Evolutionary conservation across 2,888 invertebrate species (phyloP).

Genomic region (Temnothorax rugatulus): DNA sequence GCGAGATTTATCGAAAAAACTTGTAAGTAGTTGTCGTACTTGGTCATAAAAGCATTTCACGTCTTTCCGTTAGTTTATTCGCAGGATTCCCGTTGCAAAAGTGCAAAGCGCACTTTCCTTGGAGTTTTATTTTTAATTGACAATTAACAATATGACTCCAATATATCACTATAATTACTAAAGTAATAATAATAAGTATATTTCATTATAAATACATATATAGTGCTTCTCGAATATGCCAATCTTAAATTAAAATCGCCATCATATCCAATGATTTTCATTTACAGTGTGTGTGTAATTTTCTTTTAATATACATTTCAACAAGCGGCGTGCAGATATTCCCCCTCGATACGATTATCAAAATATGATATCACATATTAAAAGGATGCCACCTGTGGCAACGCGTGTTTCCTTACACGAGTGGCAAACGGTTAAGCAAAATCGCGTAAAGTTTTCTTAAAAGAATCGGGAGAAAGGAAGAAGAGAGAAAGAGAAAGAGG

Average conservation of each 20-base stretch:
- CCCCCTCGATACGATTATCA: background rate
- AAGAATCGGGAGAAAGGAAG: background rate
- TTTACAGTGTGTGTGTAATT: background rate
- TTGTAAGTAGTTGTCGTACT: conserved; percentile 2
- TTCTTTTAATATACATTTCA: background rate
- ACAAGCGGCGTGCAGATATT: background rate
- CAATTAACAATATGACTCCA: background rate
- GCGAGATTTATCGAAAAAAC: conserved; percentile 11
- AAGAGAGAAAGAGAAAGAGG: background rate
- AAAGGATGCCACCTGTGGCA: background rate
- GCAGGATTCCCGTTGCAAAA: background rate
- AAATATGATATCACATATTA: background rate
- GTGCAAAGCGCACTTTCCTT: background rate
- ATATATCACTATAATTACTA: background rate
- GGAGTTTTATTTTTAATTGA: background rate
- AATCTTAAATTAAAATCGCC: background rate
- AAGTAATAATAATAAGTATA: background rate
- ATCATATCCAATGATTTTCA: background rate
- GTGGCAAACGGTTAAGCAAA: conserved; percentile 30
- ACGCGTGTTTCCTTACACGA: conserved; percentile 28
- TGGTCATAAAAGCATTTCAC: background rate
- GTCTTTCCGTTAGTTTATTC: background rate
- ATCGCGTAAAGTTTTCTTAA: conserved; percentile 30
- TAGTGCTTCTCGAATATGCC: background rate
- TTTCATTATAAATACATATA: background rate